A percentile compares a stretch with the other conserved stretches of the same genome.
phyloP scores from a whole-genome alignment of 2,797 vertebrate genomes.

The Apogon talboti region DNA sequence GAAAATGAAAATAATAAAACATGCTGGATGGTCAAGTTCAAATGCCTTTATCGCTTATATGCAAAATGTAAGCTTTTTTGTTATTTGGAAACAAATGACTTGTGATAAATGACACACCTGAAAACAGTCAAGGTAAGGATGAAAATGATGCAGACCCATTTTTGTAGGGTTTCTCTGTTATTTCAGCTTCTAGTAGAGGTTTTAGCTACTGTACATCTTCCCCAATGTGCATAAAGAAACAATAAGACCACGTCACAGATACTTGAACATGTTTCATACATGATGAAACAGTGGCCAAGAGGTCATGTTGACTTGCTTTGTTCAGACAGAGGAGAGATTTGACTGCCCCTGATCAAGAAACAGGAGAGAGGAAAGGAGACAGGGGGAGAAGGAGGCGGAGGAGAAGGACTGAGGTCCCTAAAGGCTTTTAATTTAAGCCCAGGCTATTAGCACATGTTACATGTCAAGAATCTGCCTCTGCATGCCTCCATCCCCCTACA shows the following conservation, averaged over 20 bases:
- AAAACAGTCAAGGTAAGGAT: background rate
- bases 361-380: constrained; percentile 21
- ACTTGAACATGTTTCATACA: background rate
- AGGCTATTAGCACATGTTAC: constrained; percentile 83
- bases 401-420: constrained; percentile 60
- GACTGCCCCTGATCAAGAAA: constrained; percentile 46
- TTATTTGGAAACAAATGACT: constrained; percentile 31
- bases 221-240: background rate
- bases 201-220: too few species aligned
- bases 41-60: background rate
- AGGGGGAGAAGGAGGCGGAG: constrained; percentile 15
- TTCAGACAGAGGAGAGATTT: constrained; percentile 29
- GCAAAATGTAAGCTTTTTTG: background rate
- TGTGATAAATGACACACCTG: constrained; percentile 24
- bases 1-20: constrained; percentile 1
- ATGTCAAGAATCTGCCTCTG: constrained; percentile 80
- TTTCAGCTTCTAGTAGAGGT: too few species aligned
- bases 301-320: too few species aligned
- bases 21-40: background rate
- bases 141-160: too few species aligned
- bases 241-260: background rate
- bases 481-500: constrained; percentile 67
- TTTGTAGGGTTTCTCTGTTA: too few species aligned
- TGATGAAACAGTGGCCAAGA: too few species aligned
- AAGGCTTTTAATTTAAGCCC: constrained; percentile 80